Percentiles rank a stretch among this genome's conserved stretches.
phyloP scores from a whole-genome alignment of 2,888 invertebrate genomes.

The Adineta ricciae region DNA sequence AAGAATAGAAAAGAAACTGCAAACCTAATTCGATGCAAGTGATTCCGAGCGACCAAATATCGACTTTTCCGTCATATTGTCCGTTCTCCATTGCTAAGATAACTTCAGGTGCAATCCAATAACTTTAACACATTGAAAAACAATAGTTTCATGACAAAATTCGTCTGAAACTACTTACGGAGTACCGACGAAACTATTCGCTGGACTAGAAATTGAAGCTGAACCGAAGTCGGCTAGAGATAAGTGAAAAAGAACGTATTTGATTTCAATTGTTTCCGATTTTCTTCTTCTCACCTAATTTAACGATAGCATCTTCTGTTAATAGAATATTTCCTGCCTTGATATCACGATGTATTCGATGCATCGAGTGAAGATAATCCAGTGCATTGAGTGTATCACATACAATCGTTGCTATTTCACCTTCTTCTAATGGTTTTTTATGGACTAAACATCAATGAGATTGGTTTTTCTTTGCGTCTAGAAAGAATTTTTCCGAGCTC shows the following conservation, averaged over 20 bases:
- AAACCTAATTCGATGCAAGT: constrained; percentile 76
- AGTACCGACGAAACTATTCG: constrained; percentile 91
- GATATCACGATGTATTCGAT: constrained; percentile 72
- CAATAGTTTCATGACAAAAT: not conserved
- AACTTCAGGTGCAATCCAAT: constrained; percentile 81
- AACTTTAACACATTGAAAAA: constrained; percentile 33
- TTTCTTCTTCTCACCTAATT: constrained; percentile 13
- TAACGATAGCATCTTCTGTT: constrained; percentile 84
- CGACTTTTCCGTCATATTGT: constrained; percentile 96
- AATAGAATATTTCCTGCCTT: constrained; percentile 96
- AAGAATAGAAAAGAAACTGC: not conserved
- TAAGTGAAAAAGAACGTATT: not conserved
- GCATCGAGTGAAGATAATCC: constrained; percentile 80
- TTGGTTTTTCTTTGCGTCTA: too few relatives aligned
- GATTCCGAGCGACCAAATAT: constrained; percentile 94
- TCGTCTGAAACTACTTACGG: not conserved
- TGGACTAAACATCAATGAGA: constrained; percentile 57
- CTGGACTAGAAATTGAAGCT: constrained; percentile 89
- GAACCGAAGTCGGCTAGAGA: constrained; percentile 84
- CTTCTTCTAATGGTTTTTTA: constrained; percentile 82
- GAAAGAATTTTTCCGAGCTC: too few relatives aligned
- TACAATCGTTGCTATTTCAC: constrained; percentile 81
- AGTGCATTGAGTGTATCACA: constrained; percentile 57
- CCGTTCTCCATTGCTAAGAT: constrained; percentile 99
- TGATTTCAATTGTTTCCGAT: too few relatives aligned